Percentiles rank a stretch among this genome's conserved stretches.
Evolutionary conservation across 2,113 vertebrate genomes (phyloP).

Genomic region (Alligator sinensis): DNA sequence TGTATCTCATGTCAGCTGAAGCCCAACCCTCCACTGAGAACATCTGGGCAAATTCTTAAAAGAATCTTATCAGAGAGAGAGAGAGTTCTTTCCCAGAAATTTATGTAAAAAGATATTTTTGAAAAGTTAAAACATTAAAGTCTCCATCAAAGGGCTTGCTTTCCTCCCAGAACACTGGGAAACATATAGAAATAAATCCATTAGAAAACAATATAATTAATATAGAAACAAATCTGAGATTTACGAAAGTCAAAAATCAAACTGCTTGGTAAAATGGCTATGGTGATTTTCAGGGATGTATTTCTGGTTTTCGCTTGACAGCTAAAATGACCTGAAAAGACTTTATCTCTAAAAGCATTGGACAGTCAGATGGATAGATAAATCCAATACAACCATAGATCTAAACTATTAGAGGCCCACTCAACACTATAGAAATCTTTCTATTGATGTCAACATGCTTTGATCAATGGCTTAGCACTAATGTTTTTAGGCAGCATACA

Average conservation of each 20-base stretch:
- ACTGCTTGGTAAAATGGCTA: background rate
- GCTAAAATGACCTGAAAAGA: background rate
- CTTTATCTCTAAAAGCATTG: background rate
- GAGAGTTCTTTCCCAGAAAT: background rate
- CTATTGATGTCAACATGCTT: background rate
- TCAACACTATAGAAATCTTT: background rate
- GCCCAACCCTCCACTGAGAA: background rate
- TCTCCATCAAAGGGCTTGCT: background rate
- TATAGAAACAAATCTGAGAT: background rate
- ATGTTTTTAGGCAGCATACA: accelerated
- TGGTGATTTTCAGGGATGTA: background rate
- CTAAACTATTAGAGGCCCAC: background rate
- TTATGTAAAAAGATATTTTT: background rate
- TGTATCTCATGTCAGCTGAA: background rate
- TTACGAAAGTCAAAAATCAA: background rate
- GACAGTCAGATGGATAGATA: background rate
- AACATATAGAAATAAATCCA: background rate
- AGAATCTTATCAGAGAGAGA: background rate
- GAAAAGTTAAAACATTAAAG: background rate
- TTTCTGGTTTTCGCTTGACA: background rate
- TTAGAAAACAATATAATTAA: background rate
- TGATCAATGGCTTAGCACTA: background rate
- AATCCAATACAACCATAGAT: background rate
- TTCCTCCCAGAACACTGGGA: background rate
- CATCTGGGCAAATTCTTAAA: background rate